Conservation (phyloP, 2,113 vertebrate species). For the Bolborhynchus lineola region DNA sequence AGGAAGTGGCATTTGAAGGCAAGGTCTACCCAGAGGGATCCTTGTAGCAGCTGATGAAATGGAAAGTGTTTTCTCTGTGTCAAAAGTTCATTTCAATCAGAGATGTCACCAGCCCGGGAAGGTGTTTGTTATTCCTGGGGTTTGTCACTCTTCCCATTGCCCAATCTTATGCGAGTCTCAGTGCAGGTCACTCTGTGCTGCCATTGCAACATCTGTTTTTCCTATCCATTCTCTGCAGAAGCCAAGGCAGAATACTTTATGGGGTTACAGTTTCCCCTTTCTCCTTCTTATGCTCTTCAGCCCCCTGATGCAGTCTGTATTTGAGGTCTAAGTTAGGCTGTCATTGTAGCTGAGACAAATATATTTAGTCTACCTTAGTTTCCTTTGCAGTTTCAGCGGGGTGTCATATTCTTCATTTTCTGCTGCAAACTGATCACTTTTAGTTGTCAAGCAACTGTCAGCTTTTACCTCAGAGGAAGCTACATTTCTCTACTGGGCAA, state of each 20-base stretch:
- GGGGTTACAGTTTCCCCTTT: neutral
- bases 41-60: neutral
- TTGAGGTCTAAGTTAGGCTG: neutral
- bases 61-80: neutral
- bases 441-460: neutral
- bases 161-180: neutral
- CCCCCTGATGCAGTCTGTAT: neutral
- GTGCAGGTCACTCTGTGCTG: neutral
- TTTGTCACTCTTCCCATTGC: neutral
- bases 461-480: constrained; percentile 3
- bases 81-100: neutral
- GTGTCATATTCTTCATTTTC: neutral
- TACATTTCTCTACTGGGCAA: neutral
- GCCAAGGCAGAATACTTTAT: neutral
- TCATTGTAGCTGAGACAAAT: neutral
- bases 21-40: neutral
- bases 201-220: neutral
- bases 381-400: neutral
- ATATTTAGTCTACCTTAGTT: constrained; percentile 12
- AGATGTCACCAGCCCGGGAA: neutral
- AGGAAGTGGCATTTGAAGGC: neutral
- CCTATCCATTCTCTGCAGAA: neutral
- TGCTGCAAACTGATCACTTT: neutral
- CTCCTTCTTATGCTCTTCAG: neutral
- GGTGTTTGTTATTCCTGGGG: neutral